Conservation (phyloP, 2,797 vertebrate genomes). For the Lithobates pipiens region DNA sequence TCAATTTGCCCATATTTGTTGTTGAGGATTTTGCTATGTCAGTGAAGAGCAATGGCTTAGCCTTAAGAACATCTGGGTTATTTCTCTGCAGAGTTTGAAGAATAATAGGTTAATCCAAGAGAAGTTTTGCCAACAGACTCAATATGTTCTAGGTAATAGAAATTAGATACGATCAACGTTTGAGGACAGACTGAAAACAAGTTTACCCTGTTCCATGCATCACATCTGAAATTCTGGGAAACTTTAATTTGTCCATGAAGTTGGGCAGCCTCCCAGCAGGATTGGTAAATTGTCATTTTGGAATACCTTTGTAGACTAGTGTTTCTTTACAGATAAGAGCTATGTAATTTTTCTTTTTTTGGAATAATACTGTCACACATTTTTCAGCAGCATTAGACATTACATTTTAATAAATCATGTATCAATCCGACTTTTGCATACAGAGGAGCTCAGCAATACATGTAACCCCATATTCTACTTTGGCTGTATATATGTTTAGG, state of each 20-base stretch:
- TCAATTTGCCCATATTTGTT: constrained; percentile 3
- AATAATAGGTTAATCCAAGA: neutral
- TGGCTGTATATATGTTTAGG: too few species aligned
- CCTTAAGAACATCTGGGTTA: constrained; percentile 21
- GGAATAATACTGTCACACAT: constrained; percentile 15
- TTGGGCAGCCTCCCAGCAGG: constrained; percentile 26
- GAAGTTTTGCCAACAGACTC: constrained; percentile 53
- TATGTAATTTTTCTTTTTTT: neutral
- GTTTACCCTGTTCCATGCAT: constrained; percentile 17
- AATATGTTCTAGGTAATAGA: constrained; percentile 47
- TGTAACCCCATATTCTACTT: too few species aligned
- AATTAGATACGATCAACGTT: constrained; percentile 52
- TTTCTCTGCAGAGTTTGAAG: constrained; percentile 58
- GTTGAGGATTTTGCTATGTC: neutral
- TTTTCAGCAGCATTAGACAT: neutral
- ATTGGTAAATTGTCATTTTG: constrained; percentile 37
- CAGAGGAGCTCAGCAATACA: too few species aligned
- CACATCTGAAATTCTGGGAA: constrained; percentile 36
- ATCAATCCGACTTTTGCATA: constrained; percentile 45
- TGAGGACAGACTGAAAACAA: constrained; percentile 27
- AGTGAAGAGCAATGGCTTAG: neutral
- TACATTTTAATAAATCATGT: constrained; percentile 32
- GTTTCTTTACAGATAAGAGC: constrained; percentile 39
- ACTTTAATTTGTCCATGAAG: constrained; percentile 24
- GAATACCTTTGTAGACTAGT: constrained; percentile 20